Percentiles rank a stretch among this genome's conserved stretches.
Conservation (phyloP, 1,140 invertebrate species). For the Drosophila bocki region DNA sequence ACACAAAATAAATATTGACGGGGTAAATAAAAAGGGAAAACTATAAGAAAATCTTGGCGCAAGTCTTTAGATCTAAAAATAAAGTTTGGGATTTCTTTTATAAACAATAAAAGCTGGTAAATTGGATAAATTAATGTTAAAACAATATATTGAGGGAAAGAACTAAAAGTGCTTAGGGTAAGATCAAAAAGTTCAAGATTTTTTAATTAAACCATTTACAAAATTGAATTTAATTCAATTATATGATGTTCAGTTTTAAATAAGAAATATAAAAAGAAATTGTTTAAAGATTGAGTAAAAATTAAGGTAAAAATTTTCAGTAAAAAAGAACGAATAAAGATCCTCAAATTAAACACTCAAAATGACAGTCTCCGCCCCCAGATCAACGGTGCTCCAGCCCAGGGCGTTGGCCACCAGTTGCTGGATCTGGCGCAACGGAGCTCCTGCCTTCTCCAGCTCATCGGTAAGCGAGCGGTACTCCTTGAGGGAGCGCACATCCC, state of each 20-base stretch:
- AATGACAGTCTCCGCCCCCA: slow-evolving; percentile 49
- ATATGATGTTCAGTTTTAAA: not conserved
- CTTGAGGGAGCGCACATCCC: slow-evolving; percentile 43
- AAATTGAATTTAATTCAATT: not conserved
- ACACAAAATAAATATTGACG: slow-evolving; percentile 6
- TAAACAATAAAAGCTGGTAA: too few species aligned
- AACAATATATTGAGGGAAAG: too few species aligned
- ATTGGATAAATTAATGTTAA: too few species aligned
- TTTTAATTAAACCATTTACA: not conserved
- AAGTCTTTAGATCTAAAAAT: slow-evolving; percentile 1
- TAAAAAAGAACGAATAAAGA: not conserved
- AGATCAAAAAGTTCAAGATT: not conserved
- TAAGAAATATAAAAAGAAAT: not conserved
- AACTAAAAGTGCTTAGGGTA: not conserved
- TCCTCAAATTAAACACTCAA: slow-evolving; percentile 5
- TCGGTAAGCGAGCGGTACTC: slow-evolving; percentile 45
- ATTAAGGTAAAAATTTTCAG: too few species aligned
- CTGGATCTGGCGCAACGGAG: slow-evolving; percentile 48
- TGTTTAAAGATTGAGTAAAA: not conserved
- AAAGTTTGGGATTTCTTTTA: not conserved
- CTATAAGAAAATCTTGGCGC: not conserved
- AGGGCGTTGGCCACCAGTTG: slow-evolving; percentile 55
- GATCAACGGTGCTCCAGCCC: slow-evolving; percentile 50
- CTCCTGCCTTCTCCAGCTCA: slow-evolving; percentile 42
- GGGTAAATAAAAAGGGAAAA: not conserved